phyloP scores from a whole-genome alignment of 2,797 vertebrate genomes.

The Synanceia verrucosa region DNA sequence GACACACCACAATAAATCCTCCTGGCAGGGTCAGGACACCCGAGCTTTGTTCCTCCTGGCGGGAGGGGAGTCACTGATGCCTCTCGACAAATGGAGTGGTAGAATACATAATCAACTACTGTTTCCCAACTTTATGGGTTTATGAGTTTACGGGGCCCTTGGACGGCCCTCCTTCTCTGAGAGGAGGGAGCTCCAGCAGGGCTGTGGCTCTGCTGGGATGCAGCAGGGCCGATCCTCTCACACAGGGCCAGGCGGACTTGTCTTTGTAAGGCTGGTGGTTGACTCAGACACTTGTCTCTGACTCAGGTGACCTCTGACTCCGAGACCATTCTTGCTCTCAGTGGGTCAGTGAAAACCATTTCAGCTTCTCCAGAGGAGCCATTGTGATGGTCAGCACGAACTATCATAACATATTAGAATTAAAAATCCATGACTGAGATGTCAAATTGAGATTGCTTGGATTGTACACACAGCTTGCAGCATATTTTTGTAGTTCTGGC shows the following conservation, averaged over 20 bases:
- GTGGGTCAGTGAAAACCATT: conserved; percentile 63
- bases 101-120: conserved; percentile 75
- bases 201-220: conserved; percentile 10
- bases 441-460: background rate
- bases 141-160: conserved; percentile 64
- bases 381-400: conserved; percentile 50
- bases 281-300: conserved; percentile 47
- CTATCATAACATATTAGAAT: conserved; percentile 44
- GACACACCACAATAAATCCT: conserved; percentile 68
- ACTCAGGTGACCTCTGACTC: conserved; percentile 64
- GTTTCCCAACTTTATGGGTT: conserved; percentile 70
- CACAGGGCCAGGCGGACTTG: conserved; percentile 43
- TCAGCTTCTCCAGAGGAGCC: conserved; percentile 25
- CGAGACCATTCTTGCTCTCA: conserved; percentile 57
- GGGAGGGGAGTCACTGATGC: conserved; percentile 69
- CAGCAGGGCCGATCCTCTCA: conserved; percentile 23
- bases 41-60: conserved; percentile 69
- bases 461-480: background rate
- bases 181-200: conserved; percentile 24
- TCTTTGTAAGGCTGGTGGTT: conserved; percentile 33
- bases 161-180: conserved; percentile 20
- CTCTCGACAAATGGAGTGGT: conserved; percentile 71
- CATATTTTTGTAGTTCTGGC: background rate
- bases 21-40: conserved; percentile 63
- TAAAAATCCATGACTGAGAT: conserved; percentile 16